Conservation (phyloP, 1,140 invertebrate genomes). For the Megalopta genalis region DNA sequence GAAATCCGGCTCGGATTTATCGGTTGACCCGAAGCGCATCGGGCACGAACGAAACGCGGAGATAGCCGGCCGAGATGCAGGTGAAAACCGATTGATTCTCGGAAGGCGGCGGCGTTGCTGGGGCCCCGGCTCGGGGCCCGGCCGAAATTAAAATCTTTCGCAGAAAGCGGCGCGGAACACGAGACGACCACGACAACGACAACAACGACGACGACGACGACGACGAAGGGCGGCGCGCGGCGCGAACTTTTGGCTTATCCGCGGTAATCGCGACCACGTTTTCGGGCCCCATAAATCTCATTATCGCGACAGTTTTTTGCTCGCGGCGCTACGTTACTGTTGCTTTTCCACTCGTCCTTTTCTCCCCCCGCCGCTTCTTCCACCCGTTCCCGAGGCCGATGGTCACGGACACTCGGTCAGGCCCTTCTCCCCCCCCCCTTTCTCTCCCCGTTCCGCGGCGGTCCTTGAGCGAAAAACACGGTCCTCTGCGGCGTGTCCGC, state of each 20-base stretch:
- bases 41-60: constrained; percentile 4
- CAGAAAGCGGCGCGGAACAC: constrained; percentile 12
- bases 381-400: constrained; percentile 10
- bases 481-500: neutral
- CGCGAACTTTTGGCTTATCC: constrained; percentile 43
- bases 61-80: neutral
- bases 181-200: neutral
- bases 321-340: constrained; percentile 50
- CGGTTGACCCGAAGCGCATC: neutral
- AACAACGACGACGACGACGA: neutral
- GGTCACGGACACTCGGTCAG: neutral
- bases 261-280: constrained; percentile 62
- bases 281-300: constrained; percentile 64
- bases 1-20: neutral
- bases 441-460: no score
- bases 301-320: constrained; percentile 58
- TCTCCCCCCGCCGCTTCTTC: constrained; percentile 9
- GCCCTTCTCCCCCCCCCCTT: neutral
- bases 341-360: constrained; percentile 38
- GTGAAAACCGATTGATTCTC: constrained; percentile 22
- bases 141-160: constrained; percentile 44
- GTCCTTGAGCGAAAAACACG: constrained; percentile 23
- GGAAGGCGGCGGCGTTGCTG: constrained; percentile 11
- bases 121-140: neutral
- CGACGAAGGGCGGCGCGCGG: neutral